phyloP scores from a whole-genome alignment of 2,113 vertebrate species.

The Lepus timidus region DNA sequence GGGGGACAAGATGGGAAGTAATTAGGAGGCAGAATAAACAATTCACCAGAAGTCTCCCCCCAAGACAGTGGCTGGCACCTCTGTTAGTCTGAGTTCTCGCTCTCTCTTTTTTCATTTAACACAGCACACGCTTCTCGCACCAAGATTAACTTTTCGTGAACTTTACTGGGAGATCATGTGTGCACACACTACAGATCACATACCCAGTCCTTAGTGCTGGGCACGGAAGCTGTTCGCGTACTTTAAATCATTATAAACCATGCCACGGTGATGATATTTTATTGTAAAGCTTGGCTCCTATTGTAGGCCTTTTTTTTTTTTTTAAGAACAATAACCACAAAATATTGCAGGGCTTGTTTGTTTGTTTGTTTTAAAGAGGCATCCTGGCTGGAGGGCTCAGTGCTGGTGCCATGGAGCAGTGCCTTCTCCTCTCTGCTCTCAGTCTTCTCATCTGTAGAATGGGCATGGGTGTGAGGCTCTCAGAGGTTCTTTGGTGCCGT shows the following conservation, averaged over 20 bases:
- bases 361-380: background rate
- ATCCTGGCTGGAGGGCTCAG: background rate
- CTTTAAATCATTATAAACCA: background rate
- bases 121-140: background rate
- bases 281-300: background rate
- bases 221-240: background rate
- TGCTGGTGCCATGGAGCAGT: background rate
- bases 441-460: background rate
- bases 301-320: background rate
- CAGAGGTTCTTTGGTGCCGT: rapidly evolving
- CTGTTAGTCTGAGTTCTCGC: background rate
- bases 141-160: background rate
- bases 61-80: background rate
- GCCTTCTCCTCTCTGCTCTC: background rate
- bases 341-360: background rate
- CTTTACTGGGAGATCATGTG: background rate
- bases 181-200: background rate
- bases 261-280: background rate
- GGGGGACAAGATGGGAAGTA: background rate
- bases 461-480: background rate
- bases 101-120: background rate
- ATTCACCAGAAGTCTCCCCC: background rate
- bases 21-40: background rate
- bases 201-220: background rate
- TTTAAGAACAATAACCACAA: background rate